Evolutionary conservation across 2,888 invertebrate species (phyloP).

Genomic region (Epistrophe eligans): DNA sequence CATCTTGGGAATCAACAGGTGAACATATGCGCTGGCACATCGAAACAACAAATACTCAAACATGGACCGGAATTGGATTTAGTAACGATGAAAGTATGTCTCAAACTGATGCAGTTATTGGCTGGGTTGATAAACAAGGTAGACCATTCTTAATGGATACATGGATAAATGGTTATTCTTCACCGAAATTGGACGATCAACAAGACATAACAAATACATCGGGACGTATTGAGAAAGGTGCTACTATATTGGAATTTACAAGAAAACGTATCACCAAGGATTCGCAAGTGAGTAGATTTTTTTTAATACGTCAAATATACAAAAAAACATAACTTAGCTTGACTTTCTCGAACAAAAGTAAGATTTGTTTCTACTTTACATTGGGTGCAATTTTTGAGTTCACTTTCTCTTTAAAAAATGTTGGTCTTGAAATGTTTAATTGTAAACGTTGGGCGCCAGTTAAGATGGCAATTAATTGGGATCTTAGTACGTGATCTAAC

Average conservation of each 20-base stretch:
- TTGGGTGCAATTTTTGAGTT: background rate
- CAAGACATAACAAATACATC: constrained; percentile 90
- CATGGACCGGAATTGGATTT: constrained; percentile 96
- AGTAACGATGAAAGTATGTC: constrained; percentile 94
- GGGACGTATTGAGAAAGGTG: constrained; percentile 90
- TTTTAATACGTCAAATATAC: too few relatives aligned
- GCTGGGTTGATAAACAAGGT: constrained; percentile 93
- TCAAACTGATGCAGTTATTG: constrained; percentile 94
- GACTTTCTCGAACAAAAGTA: background rate
- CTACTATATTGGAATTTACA: constrained; percentile 91
- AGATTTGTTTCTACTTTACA: background rate
- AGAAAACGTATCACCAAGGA: constrained; percentile 91
- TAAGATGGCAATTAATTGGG: background rate
- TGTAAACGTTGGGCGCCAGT: background rate
- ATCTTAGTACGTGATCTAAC: too few relatives aligned
- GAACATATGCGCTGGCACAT: constrained; percentile 93
- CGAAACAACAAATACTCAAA: constrained; percentile 89
- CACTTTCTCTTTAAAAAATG: background rate
- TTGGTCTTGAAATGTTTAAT: background rate
- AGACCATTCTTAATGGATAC: constrained; percentile 95
- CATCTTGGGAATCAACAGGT: constrained; percentile 91
- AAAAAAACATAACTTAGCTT: background rate
- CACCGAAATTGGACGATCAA: constrained; percentile 88
- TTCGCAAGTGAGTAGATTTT: constrained; percentile 78
- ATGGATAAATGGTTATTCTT: constrained; percentile 92